Evolutionary conservation across 2,113 vertebrate genomes (phyloP).

Genomic region (Callopanchax toddi): DNA sequence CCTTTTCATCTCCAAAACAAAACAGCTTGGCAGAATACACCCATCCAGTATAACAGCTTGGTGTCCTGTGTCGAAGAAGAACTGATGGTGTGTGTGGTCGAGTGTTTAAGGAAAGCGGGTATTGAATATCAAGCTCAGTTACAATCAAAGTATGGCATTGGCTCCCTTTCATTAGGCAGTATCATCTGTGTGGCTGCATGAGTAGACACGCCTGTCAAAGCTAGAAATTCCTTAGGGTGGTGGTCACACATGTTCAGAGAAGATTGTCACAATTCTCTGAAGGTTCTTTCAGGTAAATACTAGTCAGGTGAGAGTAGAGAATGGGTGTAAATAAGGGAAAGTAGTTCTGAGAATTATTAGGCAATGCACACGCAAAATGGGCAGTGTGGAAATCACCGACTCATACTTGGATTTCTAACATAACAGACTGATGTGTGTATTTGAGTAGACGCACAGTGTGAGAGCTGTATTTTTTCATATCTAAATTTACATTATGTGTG

Average conservation of each 20-base stretch:
- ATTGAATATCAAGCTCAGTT: constrained; percentile 7
- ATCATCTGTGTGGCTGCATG: constrained; percentile 2
- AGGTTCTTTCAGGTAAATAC: constrained; percentile 5
- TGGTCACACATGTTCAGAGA: constrained; percentile 49
- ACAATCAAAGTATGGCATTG: not conserved
- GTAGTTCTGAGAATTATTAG: not conserved
- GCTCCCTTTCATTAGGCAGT: not conserved
- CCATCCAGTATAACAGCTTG: constrained; percentile 10
- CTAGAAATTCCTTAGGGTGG: constrained; percentile 19
- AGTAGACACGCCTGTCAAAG: constrained; percentile 31
- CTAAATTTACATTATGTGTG: too few species aligned
- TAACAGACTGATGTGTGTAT: not conserved
- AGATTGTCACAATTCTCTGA: not conserved
- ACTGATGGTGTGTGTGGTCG: not conserved
- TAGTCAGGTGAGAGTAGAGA: not conserved
- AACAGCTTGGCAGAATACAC: constrained; percentile 30
- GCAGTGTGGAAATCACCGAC: not conserved
- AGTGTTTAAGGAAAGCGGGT: constrained; percentile 7
- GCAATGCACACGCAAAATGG: not conserved
- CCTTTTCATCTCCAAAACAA: constrained; percentile 48
- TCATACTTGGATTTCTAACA: not conserved
- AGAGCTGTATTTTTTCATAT: not conserved
- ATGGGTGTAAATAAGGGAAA: not conserved
- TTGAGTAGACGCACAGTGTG: not conserved
- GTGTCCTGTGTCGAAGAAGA: constrained; percentile 29